Percentiles rank a stretch among this genome's conserved stretches.
Evolutionary conservation across 2,113 vertebrate genomes (phyloP).

Genomic region (Machaerirhynchus nigripectus): DNA sequence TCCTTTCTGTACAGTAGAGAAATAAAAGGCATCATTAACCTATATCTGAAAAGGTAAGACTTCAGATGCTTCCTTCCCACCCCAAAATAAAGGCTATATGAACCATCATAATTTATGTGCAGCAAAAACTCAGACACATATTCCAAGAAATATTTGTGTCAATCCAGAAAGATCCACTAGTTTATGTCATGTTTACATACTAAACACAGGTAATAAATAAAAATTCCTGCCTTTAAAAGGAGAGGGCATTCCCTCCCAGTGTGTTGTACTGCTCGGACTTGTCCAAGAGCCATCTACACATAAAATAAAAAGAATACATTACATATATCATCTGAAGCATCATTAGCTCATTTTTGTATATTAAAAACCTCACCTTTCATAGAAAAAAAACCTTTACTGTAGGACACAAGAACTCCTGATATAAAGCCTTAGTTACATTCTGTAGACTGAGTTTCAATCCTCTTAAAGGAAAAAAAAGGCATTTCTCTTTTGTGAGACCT

Average conservation of each 20-base stretch:
- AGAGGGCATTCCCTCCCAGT: slow-evolving; percentile 86
- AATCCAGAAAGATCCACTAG: slow-evolving; percentile 77
- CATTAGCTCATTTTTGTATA: slow-evolving; percentile 81
- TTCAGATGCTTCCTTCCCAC: slow-evolving; percentile 70
- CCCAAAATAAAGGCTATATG: slow-evolving; percentile 67
- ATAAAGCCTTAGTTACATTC: slow-evolving; percentile 70
- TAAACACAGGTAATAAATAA: slow-evolving; percentile 87
- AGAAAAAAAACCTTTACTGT: slow-evolving; percentile 67
- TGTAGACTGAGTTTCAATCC: slow-evolving; percentile 67
- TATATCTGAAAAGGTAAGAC: slow-evolving; percentile 42
- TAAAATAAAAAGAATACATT: slow-evolving; percentile 88
- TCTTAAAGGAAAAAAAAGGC: slow-evolving; percentile 45
- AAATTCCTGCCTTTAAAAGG: slow-evolving; percentile 88
- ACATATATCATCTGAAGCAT: slow-evolving; percentile 83
- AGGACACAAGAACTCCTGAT: slow-evolving; percentile 70
- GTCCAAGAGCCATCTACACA: slow-evolving; percentile 88
- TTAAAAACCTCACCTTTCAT: slow-evolving; percentile 76
- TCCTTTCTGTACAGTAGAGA: slow-evolving; percentile 54
- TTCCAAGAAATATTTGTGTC: slow-evolving; percentile 76
- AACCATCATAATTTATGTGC: slow-evolving; percentile 67
- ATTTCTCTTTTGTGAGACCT: slow-evolving; percentile 59
- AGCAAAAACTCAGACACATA: slow-evolving; percentile 78
- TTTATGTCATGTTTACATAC: slow-evolving; percentile 83
- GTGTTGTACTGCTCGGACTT: slow-evolving; percentile 86
- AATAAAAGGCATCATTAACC: slow-evolving; percentile 64